A percentile compares a stretch with the other conserved stretches of the same genome.
Conservation (phyloP, 2,113 vertebrate species). For the Cyphomyrus discorhynchus region DNA sequence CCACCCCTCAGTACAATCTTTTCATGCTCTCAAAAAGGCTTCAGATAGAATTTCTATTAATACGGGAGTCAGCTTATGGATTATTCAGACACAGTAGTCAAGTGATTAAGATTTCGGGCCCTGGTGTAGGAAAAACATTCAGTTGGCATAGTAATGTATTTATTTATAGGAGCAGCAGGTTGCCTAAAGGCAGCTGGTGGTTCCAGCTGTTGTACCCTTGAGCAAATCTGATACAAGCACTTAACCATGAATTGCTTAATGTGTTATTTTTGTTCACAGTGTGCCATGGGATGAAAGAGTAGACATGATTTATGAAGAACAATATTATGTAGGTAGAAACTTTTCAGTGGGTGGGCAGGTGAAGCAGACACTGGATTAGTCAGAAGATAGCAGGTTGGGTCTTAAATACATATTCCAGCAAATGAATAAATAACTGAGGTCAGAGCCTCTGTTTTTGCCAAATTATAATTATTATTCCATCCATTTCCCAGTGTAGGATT, state of each 20-base stretch:
- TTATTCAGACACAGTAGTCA: background rate
- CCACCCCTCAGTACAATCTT: background rate
- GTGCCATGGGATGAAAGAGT: slow-evolving; percentile 35
- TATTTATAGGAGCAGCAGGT: background rate
- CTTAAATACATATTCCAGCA: slow-evolving; percentile 31
- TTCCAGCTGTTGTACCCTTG: background rate
- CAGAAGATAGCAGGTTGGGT: slow-evolving; percentile 32
- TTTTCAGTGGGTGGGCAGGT: slow-evolving; percentile 13
- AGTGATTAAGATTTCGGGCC: background rate
- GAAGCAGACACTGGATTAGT: slow-evolving; percentile 35
- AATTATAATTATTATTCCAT: background rate
- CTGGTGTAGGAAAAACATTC: background rate
- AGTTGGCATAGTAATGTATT: background rate
- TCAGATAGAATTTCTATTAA: background rate
- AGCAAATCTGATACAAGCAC: background rate
- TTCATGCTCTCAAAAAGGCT: background rate
- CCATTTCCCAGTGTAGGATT: background rate
- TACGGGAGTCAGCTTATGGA: background rate
- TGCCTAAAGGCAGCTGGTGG: background rate
- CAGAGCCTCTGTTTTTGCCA: slow-evolving; percentile 27
- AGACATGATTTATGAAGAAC: slow-evolving; percentile 40
- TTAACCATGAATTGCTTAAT: slow-evolving; percentile 15
- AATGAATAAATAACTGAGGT: slow-evolving; percentile 31
- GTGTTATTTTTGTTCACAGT: slow-evolving; percentile 42
- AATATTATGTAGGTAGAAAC: slow-evolving; percentile 35